phyloP scores from a whole-genome alignment of 1,140 invertebrate genomes.

The Berghia stephanieae region DNA sequence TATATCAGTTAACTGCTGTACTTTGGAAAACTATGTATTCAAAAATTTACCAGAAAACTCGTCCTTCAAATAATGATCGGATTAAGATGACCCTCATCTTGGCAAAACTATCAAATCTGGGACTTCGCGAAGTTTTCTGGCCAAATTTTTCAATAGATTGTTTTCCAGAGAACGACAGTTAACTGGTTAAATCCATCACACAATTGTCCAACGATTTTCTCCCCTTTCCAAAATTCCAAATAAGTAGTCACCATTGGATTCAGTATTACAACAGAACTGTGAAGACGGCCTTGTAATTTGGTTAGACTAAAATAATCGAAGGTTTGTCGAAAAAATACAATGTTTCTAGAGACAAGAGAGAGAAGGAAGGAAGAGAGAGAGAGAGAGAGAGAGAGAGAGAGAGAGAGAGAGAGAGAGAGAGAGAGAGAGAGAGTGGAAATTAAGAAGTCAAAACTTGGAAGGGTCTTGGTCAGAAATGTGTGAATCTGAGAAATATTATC shows the following conservation, averaged over 20 bases:
- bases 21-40: too few species aligned
- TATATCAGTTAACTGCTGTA: too few species aligned
- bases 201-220: not conserved
- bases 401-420: conserved; percentile 19
- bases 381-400: not conserved
- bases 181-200: not conserved
- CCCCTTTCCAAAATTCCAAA: not conserved
- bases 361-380: not conserved
- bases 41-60: too few species aligned
- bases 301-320: not conserved
- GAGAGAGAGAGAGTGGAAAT: conserved; percentile 10
- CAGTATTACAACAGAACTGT: too few species aligned
- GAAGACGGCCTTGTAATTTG: not conserved
- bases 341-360: not conserved
- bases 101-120: too few species aligned
- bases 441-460: not conserved
- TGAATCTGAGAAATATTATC: not conserved
- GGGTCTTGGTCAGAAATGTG: not conserved
- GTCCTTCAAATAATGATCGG: too few species aligned
- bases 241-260: not conserved
- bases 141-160: too few species aligned
- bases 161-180: not conserved
- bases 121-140: too few species aligned
- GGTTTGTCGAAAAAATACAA: not conserved
- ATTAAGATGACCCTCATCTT: too few species aligned